These are phyloP conservation scores for Meloidogyne floridensis DNA, from an alignment of 1,140 invertebrate species.

Conservation along the genomic window DNA sequence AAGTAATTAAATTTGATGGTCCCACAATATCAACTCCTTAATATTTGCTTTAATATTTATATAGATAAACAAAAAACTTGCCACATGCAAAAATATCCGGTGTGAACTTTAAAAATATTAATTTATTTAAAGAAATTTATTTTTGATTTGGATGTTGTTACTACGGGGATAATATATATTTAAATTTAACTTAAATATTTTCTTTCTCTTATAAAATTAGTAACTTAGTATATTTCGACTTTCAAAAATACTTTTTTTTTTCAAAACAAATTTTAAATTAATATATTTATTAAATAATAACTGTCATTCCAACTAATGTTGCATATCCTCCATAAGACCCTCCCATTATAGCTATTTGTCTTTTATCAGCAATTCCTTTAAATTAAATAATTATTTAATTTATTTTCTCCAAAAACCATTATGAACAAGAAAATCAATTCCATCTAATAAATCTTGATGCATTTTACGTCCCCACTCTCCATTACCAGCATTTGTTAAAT, in stretches of 20 bases:
- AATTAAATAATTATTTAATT: background rate
- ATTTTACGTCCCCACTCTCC: conserved; percentile 65
- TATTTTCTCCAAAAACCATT: conserved; percentile 33
- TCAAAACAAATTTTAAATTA: background rate
- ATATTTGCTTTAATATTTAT: background rate
- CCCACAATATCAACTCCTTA: conserved; percentile 62
- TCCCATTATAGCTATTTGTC: conserved; percentile 61
- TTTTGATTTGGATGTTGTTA: no score
- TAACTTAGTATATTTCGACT: no score
- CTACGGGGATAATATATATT: no score
- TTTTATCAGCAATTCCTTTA: conserved; percentile 53
- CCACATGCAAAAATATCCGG: conserved; percentile 65
- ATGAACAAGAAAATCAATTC: conserved; percentile 58
- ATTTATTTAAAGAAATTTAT: no score
- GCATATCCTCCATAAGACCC: conserved; percentile 62
- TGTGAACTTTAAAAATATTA: conserved; percentile 48
- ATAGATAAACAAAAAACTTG: conserved; percentile 11
- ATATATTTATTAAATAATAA: background rate
- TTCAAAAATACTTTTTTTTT: no score
- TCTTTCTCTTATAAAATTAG: no score
- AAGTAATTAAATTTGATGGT: conserved; percentile 60
- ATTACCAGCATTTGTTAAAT: conserved; percentile 61
- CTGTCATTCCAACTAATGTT: conserved; percentile 63
- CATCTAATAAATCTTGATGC: conserved; percentile 64
- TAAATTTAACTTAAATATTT: no score